phyloP scores from a whole-genome alignment of 2,113 vertebrate genomes.

The Dasyurus viverrinus region DNA sequence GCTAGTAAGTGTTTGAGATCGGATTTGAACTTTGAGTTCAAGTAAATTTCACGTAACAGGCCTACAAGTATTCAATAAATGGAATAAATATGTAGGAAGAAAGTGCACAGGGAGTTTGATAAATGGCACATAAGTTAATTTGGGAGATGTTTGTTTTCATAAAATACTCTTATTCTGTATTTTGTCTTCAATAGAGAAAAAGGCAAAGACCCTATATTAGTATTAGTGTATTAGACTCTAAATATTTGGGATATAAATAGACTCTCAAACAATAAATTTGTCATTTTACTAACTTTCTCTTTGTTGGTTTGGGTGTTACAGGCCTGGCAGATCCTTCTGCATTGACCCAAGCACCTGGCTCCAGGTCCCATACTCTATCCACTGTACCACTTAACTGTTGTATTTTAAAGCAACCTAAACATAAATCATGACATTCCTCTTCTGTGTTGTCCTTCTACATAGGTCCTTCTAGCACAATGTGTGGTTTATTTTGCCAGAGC shows the following conservation, averaged over 20 bases:
- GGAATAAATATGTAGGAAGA: not conserved
- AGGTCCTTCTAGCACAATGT: slow-evolving; percentile 98
- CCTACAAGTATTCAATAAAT: not conserved
- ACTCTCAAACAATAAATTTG: not conserved
- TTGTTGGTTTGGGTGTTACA: slow-evolving; percentile 71
- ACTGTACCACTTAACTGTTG: not conserved
- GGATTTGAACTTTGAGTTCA: not conserved
- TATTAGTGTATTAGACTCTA: not conserved
- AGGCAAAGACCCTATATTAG: not conserved
- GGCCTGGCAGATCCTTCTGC: slow-evolving; percentile 95
- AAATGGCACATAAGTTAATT: not conserved
- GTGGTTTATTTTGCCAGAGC: slow-evolving; percentile 93
- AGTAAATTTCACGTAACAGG: not conserved
- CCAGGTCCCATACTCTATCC: no score
- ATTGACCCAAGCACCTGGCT: slow-evolving; percentile 88
- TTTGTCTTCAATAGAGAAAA: not conserved
- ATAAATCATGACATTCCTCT: not conserved
- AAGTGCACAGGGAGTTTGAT: not conserved
- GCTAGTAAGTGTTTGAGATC: no score
- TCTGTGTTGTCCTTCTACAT: slow-evolving; percentile 30
- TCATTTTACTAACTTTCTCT: slow-evolving; percentile 32
- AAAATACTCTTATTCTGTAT: not conserved
- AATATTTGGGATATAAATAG: not conserved
- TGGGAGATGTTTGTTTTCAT: not conserved
- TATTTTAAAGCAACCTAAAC: not conserved